Percentiles rank a stretch among this genome's conserved stretches.
These are phyloP conservation scores for Crypturellus undulatus DNA, from an alignment of 2,113 vertebrate genomes.

Conservation along the genomic window DNA sequence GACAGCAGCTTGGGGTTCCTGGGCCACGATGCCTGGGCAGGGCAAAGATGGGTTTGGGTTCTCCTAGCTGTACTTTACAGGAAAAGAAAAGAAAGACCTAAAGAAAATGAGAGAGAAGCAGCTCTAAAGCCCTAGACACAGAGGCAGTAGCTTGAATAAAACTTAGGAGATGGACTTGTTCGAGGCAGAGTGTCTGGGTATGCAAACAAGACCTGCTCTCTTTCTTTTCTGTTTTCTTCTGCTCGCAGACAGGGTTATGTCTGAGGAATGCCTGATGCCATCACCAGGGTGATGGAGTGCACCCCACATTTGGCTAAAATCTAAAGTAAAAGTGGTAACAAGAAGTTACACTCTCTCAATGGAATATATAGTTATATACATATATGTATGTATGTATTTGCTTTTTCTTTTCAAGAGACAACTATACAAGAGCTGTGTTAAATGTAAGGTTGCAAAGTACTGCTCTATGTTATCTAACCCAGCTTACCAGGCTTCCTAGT, in stretches of 20 bases:
- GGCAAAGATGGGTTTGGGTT: background rate
- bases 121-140: background rate
- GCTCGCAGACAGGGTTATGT: background rate
- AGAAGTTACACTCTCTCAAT: background rate
- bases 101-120: background rate
- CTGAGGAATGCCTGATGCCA: background rate
- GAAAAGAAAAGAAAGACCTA: background rate
- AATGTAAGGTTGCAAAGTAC: background rate
- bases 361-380: background rate
- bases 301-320: background rate
- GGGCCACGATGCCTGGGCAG: background rate
- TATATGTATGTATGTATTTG: background rate
- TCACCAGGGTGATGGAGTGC: accelerated
- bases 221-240: background rate
- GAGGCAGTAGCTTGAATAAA: background rate
- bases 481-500: background rate
- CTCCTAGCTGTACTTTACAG: background rate
- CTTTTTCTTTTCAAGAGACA: background rate
- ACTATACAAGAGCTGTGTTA: background rate
- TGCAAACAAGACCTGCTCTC: background rate
- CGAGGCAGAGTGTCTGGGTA: background rate
- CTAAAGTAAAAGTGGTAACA: background rate
- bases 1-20: accelerated
- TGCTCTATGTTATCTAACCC: background rate
- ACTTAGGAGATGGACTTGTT: background rate